Percentiles rank a stretch among this genome's conserved stretches.
Conservation (phyloP, 1,140 invertebrate species). For the Eurytemora carolleeae region DNA sequence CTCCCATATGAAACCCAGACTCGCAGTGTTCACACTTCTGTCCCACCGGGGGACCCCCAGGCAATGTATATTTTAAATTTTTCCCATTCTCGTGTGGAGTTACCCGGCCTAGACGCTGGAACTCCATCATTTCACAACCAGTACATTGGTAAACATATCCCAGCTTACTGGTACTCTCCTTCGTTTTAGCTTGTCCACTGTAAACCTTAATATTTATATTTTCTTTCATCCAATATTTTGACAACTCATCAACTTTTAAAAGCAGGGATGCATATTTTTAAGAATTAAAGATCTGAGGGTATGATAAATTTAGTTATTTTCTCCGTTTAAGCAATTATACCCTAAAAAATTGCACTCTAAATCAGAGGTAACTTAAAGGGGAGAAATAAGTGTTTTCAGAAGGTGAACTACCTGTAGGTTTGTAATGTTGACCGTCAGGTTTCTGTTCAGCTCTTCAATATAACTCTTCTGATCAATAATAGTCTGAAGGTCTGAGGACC, state of each 20-base stretch:
- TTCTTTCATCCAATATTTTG: too few relatives aligned
- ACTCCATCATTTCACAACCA: slow-evolving; percentile 54
- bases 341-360: too few relatives aligned
- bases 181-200: not conserved
- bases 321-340: too few relatives aligned
- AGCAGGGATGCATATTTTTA: too few relatives aligned
- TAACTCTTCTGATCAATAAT: not conserved
- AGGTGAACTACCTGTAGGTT: slow-evolving; percentile 13
- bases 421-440: not conserved
- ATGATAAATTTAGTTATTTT: too few relatives aligned
- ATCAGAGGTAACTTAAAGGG: too few relatives aligned
- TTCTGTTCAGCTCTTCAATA: not conserved
- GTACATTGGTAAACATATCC: slow-evolving; percentile 68
- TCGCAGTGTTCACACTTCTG: slow-evolving; percentile 53
- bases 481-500: too few relatives aligned
- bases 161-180: slow-evolving; percentile 40
- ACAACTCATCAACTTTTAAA: too few relatives aligned
- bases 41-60: slow-evolving; percentile 41
- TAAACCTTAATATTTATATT: not conserved
- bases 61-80: slow-evolving; percentile 40
- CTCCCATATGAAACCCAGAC: slow-evolving; percentile 53
- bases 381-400: too few relatives aligned
- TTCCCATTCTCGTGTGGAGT: slow-evolving; percentile 25
- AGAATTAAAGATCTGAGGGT: too few relatives aligned
- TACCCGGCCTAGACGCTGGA: slow-evolving; percentile 54